Conservation (phyloP, 1,140 invertebrate genomes). For the Bombus impatiens region DNA sequence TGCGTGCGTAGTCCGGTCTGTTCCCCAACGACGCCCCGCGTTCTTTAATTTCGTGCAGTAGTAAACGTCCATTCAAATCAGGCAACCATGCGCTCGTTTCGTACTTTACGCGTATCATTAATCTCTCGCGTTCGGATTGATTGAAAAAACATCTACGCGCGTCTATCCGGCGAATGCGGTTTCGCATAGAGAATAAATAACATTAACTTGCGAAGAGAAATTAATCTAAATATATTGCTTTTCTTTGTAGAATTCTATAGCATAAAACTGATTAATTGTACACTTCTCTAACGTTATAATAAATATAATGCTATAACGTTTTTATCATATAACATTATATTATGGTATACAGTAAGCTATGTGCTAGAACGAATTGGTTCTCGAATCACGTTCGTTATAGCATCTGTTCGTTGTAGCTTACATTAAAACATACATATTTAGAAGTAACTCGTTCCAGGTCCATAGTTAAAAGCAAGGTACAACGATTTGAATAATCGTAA, state of each 20-base stretch:
- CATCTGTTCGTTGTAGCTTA: no score
- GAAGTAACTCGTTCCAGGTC: no score
- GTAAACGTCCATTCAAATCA: conserved; percentile 50
- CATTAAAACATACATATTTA: not conserved
- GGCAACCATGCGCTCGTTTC: not conserved
- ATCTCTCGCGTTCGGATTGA: not conserved
- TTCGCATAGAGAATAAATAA: not conserved
- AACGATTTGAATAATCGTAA: no score
- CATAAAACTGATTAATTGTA: not conserved
- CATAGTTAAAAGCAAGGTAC: no score
- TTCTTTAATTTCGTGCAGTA: conserved; percentile 23
- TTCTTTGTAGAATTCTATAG: not conserved
- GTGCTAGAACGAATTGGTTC: no score
- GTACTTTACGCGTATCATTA: conserved; percentile 9
- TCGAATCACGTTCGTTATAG: no score
- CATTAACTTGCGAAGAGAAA: not conserved
- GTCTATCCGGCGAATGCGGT: not conserved
- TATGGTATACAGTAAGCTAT: no score
- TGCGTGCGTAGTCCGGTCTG: not conserved
- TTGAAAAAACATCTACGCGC: not conserved
- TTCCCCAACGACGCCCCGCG: not conserved
- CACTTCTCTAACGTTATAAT: no score
- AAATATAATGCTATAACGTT: no score
- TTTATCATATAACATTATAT: no score
- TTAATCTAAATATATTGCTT: no score